Conservation (phyloP, 2,113 vertebrate species). For the Pachycephala philippinensis region DNA sequence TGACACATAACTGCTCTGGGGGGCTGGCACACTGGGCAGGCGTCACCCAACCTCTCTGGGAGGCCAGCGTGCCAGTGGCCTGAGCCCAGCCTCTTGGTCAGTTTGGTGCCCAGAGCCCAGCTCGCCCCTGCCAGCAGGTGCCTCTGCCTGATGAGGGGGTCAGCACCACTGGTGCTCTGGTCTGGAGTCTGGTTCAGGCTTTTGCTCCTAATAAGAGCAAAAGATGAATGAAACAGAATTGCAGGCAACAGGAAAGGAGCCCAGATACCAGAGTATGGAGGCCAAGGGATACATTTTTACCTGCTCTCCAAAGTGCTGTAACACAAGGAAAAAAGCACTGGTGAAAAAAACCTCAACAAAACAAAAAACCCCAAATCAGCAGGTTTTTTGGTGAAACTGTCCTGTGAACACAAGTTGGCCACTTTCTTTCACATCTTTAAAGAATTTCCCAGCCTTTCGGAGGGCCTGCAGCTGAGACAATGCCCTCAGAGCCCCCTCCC, state of each 20-base stretch:
- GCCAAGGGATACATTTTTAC: neutral
- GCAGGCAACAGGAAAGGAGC: neutral
- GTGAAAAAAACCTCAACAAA: neutral
- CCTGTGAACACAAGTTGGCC: neutral
- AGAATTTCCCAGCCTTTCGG: neutral
- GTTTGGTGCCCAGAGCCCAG: rapidly evolving
- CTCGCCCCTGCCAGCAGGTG: rapidly evolving
- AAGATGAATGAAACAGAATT: neutral
- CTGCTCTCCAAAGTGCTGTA: rapidly evolving
- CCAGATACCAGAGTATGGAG: neutral
- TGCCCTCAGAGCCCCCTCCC: neutral
- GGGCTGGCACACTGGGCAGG: neutral
- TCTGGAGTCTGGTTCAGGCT: neutral
- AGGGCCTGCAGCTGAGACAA: neutral
- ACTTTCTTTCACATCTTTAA: neutral
- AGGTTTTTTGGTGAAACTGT: neutral
- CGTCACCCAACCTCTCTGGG: neutral
- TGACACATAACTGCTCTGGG: neutral
- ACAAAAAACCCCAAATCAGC: neutral
- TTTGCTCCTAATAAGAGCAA: neutral
- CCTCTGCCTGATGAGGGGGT: neutral
- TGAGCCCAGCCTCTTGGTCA: rapidly evolving
- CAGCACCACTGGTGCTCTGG: neutral
- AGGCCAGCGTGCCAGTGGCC: neutral
- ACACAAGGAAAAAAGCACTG: neutral